A percentile compares a stretch with the other conserved stretches of the same genome.
Evolutionary conservation across 2,113 vertebrate species (phyloP).

Genomic region (Laticauda laticaudata): DNA sequence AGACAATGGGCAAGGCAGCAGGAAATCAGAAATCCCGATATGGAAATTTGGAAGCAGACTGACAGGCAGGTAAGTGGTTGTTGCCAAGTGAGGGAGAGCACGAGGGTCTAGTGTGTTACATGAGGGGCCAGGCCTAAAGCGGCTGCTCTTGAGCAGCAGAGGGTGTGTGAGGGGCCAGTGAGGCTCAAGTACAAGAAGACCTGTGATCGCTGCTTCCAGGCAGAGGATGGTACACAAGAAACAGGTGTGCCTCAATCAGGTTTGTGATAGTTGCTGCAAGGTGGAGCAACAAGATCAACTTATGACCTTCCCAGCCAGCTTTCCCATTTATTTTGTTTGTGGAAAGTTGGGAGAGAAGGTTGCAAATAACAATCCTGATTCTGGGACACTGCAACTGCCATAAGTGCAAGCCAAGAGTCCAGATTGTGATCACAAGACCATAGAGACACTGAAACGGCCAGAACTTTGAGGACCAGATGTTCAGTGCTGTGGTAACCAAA

Average conservation of each 20-base stretch:
- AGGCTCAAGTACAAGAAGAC: not conserved
- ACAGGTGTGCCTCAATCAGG: not conserved
- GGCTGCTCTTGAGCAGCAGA: not conserved
- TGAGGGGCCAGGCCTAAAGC: not conserved
- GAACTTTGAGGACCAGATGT: not conserved
- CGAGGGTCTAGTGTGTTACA: not conserved
- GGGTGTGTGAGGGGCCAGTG: not conserved
- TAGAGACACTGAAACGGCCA: not conserved
- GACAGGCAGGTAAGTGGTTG: not conserved
- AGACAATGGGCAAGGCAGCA: not conserved
- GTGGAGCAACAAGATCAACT: not conserved
- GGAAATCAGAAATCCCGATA: not conserved
- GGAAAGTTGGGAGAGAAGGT: not conserved
- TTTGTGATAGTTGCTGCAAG: not conserved
- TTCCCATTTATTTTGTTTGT: not conserved
- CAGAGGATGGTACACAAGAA: not conserved
- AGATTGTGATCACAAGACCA: not conserved
- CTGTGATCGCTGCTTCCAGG: not conserved
- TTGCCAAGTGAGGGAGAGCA: not conserved
- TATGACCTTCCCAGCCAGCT: not conserved
- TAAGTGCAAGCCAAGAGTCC: not conserved
- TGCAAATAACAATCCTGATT: not conserved
- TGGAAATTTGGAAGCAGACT: not conserved
- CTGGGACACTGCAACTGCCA: not conserved
- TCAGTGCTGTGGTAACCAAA: not conserved